Base-by-base conservation (phyloP, 2,888 invertebrate genomes). In the Drosophila stalkeri region DNA sequence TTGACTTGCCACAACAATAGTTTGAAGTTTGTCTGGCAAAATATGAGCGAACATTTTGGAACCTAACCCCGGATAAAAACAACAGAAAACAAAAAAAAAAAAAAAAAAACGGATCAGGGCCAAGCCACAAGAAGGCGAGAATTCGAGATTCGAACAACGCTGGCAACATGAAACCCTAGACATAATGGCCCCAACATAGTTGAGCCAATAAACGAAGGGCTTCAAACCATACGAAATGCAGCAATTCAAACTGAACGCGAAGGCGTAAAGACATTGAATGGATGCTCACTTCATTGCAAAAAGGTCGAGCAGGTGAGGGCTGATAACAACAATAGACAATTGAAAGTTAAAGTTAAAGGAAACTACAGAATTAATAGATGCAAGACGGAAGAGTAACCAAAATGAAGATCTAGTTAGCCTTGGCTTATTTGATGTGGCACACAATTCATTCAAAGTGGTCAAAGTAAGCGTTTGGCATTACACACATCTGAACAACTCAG, bases 1-100 rank as follows among this genome's bases (percentile, higher is more conserved):
- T 85, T 85, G 85, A 85, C 85, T 85, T 87, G 80, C 75, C 82
- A 77, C 89, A 85, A 85, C 89, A 85, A 89, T 85, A 89, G 85
- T 85, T 85, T 85, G 82, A 85, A 85, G 88, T 85, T 87, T 89
- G 89, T 85, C 85, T 85, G 89, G 85, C 89, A 81, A 85, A 85
- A 84, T 83, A 84, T 81, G 73, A 80, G 72, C 72, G 63, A 66
- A 64, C 54, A 66, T 57, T 52, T 46, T 14, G 46, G 49, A 44
- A 41, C 43, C 55, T 46, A 77, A 55, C 33, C 43, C 51, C 18
- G 60, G n/a, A 16, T n/a, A 39, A 16, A 39, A 35, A 35, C 2
- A 35, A 35, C 12, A 12, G 14, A 27, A 27, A 37, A 31, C n/a
- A n/a, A n/a, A n/a, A n/a, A n/a, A 39, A 35, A 35, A 11, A 35